Evolutionary conservation across 2,797 vertebrate species (phyloP), one percentile per base, ranked within the genome.

Genomic region (Cryptoprocta ferox): DNA sequence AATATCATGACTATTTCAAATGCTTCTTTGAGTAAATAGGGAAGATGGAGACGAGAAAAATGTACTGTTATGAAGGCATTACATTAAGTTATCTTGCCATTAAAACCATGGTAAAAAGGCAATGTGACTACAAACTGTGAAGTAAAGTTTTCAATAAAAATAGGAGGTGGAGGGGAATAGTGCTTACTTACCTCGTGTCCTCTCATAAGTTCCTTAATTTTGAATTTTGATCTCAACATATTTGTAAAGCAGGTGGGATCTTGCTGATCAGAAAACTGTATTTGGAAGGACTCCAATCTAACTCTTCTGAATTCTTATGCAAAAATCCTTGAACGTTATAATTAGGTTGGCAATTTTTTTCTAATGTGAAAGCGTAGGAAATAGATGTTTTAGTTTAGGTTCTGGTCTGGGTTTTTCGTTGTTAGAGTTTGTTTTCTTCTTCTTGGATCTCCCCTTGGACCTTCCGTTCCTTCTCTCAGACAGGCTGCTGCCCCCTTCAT

Each of bases 281-380:
- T 66, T 70, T 86, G 61, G 81, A 30, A 83, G 21, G 13, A 88
- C 6, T 84, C 10, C 2, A 56, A 68, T 70, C 48, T 89, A 89
- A 94, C 66, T 76, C n/a, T 96, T 71, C 75, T 86, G 76, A 92
- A 50, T 48, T 82, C 56, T 63, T 39, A 92, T 86, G 75, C 45
- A 75, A 82, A 92, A 76, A 78, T 37, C 53, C 2, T 86, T 32
- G 12, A 76, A 28, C 12, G 37, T 85, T 65, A 89, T 10, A 81
- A 56, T 79, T 59, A 80, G 11, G 81, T 85, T 75, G 84, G 9
- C 70, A 76, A 2, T n/a, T 35, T 71, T 70, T 70, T 56, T 59
- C 80, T 70, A 50, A 76, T 63, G 70, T 48, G 48, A 96, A 94
- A 78, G 82, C 42, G 73, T 48, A 9, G 37, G 15, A 92, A 85